Conservation (phyloP, 2,797 vertebrate genomes). For the Macropus fuliginosus region DNA sequence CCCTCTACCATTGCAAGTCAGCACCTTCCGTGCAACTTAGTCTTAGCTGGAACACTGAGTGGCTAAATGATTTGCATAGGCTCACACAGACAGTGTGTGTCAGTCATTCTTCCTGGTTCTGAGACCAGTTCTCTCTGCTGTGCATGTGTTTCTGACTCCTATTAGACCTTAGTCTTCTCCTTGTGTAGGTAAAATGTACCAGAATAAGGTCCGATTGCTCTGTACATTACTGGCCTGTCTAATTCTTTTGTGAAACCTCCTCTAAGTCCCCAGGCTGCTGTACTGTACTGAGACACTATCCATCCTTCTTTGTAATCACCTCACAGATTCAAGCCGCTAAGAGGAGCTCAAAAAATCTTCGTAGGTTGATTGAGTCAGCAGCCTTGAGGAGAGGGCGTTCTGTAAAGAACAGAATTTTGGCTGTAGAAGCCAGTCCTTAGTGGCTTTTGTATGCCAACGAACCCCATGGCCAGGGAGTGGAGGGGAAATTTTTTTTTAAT, state of each 20-base stretch:
- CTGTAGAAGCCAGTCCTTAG: not conserved
- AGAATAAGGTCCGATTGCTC: not conserved
- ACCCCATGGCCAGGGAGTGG: not conserved
- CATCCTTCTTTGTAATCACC: not conserved
- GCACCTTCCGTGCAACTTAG: not conserved
- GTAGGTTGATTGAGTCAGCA: not conserved
- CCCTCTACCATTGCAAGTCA: not conserved
- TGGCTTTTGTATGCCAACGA: not conserved
- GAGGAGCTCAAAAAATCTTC: not conserved
- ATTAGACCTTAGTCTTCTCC: not conserved
- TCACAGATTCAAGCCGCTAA: not conserved
- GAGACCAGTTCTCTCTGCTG: not conserved
- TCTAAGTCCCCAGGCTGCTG: not conserved
- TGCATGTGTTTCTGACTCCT: not conserved
- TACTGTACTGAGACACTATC: not conserved
- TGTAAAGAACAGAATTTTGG: not conserved
- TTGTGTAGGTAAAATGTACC: not conserved
- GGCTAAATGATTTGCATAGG: not conserved
- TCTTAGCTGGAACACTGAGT: not conserved
- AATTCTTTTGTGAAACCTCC: not conserved
- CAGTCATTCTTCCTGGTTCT: not conserved
- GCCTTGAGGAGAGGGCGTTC: not conserved
- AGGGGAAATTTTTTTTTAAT: not conserved
- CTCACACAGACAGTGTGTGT: not conserved
- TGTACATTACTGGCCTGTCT: not conserved